phyloP scores from a whole-genome alignment of 1,140 invertebrate genomes.

The Anastatus disparis region DNA sequence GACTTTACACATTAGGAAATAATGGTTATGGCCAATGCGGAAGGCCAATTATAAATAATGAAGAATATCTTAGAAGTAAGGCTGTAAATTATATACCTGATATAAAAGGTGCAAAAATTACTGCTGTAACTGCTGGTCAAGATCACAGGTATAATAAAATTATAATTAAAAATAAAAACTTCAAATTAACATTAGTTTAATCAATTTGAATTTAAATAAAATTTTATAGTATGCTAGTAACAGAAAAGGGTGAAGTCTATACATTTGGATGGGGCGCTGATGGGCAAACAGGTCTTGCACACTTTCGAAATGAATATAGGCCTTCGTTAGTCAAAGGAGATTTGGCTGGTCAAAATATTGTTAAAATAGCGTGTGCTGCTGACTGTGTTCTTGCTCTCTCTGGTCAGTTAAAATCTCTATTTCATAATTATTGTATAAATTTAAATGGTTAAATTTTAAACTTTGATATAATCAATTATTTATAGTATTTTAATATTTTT shows the following conservation, averaged over 20 bases:
- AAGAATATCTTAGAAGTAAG: slow-evolving; percentile 77
- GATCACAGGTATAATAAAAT: slow-evolving; percentile 76
- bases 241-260: slow-evolving; percentile 83
- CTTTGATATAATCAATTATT: background rate
- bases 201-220: background rate
- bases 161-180: background rate
- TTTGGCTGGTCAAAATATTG: slow-evolving; percentile 83
- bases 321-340: slow-evolving; percentile 82
- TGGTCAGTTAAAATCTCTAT: slow-evolving; percentile 69
- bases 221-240: slow-evolving; percentile 83
- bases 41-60: slow-evolving; percentile 79
- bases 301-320: slow-evolving; percentile 71
- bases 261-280: slow-evolving; percentile 94
- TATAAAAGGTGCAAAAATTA: slow-evolving; percentile 74
- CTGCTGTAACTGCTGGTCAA: slow-evolving; percentile 80
- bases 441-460: background rate
- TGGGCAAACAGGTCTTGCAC: slow-evolving; percentile 90
- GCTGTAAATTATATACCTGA: slow-evolving; percentile 74
- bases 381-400: slow-evolving; percentile 92
- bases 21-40: slow-evolving; percentile 97
- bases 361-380: slow-evolving; percentile 80
- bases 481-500: slow-evolving; percentile 12
- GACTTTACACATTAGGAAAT: slow-evolving; percentile 88
- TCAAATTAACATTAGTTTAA: background rate
- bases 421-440: too few species aligned